Evolutionary conservation across 2,113 vertebrate species (phyloP), one percentile per base, ranked within the genome.

Genomic region (Lichenostomus cassidix): DNA sequence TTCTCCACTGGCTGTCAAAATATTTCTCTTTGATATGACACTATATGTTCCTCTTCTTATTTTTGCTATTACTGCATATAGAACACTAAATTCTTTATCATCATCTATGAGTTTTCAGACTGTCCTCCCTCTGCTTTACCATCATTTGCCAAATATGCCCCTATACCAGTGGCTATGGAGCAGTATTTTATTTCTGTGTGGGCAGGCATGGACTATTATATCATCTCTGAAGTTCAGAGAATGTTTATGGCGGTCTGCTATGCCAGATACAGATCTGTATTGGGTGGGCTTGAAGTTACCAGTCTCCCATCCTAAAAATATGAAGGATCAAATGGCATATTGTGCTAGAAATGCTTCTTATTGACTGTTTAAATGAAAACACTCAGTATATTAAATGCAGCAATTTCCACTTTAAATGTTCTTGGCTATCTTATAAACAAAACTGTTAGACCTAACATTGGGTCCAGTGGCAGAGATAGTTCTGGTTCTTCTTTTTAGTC

Each of bases 11-110:
- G 63, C 62, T 94, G 95, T 91, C 95, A 94, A 80, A 96, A 96
- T 96, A 90, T 96, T 96, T 83, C 76, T 85, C 81, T 79, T 92
- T 88, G 75, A n/a, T 90, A 50, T 53, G 85, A 80, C 41, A 83
- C 28, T 79, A 2, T 47, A 53, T 71, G 46, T 96, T 96, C 82
- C 49, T 76, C 47, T 68, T 75, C 44, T 74, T 92, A 83, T 82
- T 92, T 96, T 94, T 87, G n/a, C 37, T 92, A 37, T 90, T 87
- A 68, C 53, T 52, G 56, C 42, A 11, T 71, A 27, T 37, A 50
- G 77, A 87, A 52, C 33, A 37, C 41, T 52, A 70, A 74, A 81
- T 89, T 75, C 58, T 88, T 84, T 27, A 56, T 87, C 63, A 76
- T 81, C 52, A 37, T 59, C 47, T 13, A 12, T 58, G 29, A 39